Percentiles rank a stretch among this genome's conserved stretches.
phyloP scores from a whole-genome alignment of 2,113 vertebrate species.

The Megaptera novaeangliae region DNA sequence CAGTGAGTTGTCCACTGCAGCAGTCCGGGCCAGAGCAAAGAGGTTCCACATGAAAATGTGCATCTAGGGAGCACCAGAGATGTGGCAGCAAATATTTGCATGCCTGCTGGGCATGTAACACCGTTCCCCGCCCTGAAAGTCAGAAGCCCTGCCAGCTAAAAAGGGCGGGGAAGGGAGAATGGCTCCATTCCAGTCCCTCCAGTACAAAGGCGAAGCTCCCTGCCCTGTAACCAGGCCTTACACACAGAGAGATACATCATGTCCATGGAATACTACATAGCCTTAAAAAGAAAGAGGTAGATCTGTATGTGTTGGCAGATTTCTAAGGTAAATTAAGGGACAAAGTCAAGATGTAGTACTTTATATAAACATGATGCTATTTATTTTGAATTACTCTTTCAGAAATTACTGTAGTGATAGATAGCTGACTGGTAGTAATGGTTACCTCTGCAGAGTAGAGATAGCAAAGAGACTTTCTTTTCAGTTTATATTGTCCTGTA shows the following conservation, averaged over 20 bases:
- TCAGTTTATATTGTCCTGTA: background rate
- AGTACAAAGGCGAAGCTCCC: background rate
- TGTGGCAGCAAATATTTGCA: background rate
- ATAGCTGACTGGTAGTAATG: background rate
- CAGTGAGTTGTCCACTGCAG: background rate
- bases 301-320: background rate
- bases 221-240: background rate
- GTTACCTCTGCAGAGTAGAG: background rate
- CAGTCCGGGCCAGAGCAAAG: background rate
- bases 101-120: background rate
- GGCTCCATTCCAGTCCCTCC: background rate
- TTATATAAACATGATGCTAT: background rate
- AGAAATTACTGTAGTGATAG: background rate
- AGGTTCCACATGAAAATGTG: background rate
- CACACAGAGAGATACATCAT: background rate
- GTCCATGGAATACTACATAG: background rate
- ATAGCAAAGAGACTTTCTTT: background rate
- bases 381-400: constrained; percentile 2
- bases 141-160: background rate
- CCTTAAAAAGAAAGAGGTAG: background rate
- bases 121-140: background rate
- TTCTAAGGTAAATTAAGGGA: background rate
- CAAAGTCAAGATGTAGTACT: background rate
- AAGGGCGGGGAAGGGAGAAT: background rate
- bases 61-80: background rate